These are phyloP conservation scores for Megathymus violae DNA, from an alignment of 1,140 invertebrate species.

Conservation along the genomic window DNA sequence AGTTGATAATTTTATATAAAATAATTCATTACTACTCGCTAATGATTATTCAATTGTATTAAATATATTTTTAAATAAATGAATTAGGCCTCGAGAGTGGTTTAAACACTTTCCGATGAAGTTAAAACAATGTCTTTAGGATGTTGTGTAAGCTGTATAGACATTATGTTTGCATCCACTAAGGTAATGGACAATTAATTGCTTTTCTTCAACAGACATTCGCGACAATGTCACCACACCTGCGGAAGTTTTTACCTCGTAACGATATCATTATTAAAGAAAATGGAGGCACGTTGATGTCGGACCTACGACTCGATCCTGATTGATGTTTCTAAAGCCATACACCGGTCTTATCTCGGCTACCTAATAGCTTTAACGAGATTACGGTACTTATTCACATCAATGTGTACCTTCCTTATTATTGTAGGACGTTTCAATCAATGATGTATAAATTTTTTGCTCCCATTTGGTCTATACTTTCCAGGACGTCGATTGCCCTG, in stretches of 20 bases:
- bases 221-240: slow-evolving; percentile 26
- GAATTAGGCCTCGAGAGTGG: too few species aligned
- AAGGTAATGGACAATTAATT: slow-evolving; percentile 24
- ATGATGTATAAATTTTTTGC: too few species aligned
- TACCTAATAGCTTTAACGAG: slow-evolving; percentile 74
- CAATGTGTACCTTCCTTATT: slow-evolving; percentile 62
- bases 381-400: slow-evolving; percentile 68
- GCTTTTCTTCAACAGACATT: slow-evolving; percentile 43
- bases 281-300: slow-evolving; percentile 44
- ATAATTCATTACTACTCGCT: too few species aligned
- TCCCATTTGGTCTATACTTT: too few species aligned
- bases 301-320: slow-evolving; percentile 47
- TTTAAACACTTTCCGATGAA: too few species aligned
- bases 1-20: too few species aligned
- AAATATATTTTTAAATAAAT: too few species aligned
- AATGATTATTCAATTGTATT: too few species aligned
- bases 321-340: slow-evolving; percentile 73
- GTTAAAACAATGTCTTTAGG: too few species aligned
- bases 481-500: too few species aligned
- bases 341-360: slow-evolving; percentile 64
- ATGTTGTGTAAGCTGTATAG: too few species aligned
- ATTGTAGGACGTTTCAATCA: slow-evolving; percentile 16
- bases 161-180: neutral
- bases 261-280: slow-evolving; percentile 56
- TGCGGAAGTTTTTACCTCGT: slow-evolving; percentile 44